These are phyloP conservation scores for Lasioglossum morio DNA, from an alignment of 2,888 invertebrate genomes.

Conservation along the genomic window DNA sequence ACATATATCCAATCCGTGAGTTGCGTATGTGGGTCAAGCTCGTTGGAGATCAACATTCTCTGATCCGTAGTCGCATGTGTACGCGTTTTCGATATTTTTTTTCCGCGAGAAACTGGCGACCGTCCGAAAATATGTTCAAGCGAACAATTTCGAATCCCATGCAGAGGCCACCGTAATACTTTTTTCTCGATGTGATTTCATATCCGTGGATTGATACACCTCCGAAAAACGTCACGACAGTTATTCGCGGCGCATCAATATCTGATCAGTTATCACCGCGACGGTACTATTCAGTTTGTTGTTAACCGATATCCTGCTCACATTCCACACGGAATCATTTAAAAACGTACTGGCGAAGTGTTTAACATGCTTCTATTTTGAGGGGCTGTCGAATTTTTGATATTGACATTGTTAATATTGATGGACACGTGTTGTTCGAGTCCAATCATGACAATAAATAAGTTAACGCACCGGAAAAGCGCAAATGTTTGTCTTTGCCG, in stretches of 20 bases:
- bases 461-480: background rate
- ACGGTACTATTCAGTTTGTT: too few species aligned
- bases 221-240: constrained; percentile 6
- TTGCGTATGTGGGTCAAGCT: constrained; percentile 62
- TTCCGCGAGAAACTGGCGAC: constrained; percentile 33
- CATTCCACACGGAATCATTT: background rate
- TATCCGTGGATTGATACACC: constrained; percentile 20
- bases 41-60: constrained; percentile 51
- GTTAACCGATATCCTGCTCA: background rate
- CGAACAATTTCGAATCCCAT: constrained; percentile 42
- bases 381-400: background rate
- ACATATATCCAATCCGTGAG: constrained; percentile 53
- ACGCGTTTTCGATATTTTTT: constrained; percentile 55
- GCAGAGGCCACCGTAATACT: constrained; percentile 21
- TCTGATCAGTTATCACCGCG: background rate
- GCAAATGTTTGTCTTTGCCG: background rate
- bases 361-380: background rate
- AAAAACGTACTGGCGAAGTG: background rate
- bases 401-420: background rate
- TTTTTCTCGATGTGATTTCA: constrained; percentile 32
- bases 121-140: constrained; percentile 43
- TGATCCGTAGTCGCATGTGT: constrained; percentile 33
- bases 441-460: background rate
- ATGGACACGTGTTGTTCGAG: background rate
- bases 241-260: background rate